Conservation (phyloP, 2,797 vertebrate species). For the Molossus alvarezi region DNA sequence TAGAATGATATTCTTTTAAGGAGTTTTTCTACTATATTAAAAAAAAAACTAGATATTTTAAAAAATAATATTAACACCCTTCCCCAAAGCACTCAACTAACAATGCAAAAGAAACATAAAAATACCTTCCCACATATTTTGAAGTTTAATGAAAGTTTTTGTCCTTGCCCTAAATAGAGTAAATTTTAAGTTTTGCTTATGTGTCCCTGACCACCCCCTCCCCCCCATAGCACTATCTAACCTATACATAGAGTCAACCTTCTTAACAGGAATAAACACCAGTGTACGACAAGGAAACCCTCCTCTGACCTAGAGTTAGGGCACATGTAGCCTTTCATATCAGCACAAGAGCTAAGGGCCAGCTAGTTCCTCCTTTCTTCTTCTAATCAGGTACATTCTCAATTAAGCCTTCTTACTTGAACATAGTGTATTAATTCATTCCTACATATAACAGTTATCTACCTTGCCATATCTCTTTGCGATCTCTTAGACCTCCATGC, state of each 20-base stretch:
- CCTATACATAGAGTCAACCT: neutral
- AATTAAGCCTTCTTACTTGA: neutral
- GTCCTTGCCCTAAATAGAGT: neutral
- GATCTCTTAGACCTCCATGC: neutral
- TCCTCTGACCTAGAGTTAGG: neutral
- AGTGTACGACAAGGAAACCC: neutral
- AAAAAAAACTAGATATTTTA: neutral
- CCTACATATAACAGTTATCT: neutral
- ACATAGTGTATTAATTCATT: neutral
- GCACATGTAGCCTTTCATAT: neutral
- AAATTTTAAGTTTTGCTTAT: neutral
- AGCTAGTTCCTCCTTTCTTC: neutral
- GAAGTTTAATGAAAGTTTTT: conserved; percentile 40
- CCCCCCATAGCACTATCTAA: neutral
- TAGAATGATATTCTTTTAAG: neutral
- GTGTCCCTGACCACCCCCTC: neutral
- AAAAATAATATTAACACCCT: neutral
- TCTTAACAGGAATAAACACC: neutral
- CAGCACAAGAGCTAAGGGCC: neutral
- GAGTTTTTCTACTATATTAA: neutral
- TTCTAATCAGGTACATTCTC: neutral
- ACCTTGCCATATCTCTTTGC: neutral
- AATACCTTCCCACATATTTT: neutral
- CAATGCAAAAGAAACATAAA: conserved; percentile 14
- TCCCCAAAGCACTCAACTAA: neutral